These are phyloP conservation scores for Acleris holmiana DNA, from an alignment of 2,888 invertebrate genomes.

Conservation along the genomic window DNA sequence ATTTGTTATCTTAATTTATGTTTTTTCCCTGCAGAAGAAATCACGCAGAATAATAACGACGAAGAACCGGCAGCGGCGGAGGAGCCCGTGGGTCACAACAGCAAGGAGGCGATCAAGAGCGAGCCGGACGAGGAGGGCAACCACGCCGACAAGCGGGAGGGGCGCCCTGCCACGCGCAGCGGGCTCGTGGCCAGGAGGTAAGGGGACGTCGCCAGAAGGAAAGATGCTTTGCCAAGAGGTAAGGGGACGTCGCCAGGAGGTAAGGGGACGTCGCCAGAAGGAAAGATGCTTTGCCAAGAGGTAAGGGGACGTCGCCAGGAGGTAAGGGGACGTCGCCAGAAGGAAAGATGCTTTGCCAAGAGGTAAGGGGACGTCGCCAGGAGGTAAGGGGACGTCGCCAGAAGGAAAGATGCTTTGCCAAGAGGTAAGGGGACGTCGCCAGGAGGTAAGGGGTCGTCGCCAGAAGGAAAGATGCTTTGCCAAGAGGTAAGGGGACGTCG, in stretches of 20 bases:
- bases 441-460: too few relatives aligned
- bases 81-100: neutral
- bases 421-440: too few relatives aligned
- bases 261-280: neutral
- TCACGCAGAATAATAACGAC: neutral
- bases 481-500: too few relatives aligned
- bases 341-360: neutral
- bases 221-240: conserved; percentile 69
- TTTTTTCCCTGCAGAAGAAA: neutral
- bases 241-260: neutral
- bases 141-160: conserved; percentile 34
- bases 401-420: too few relatives aligned
- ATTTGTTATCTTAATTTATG: neutral
- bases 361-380: too few relatives aligned
- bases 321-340: neutral
- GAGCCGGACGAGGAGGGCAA: conserved; percentile 49
- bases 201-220: neutral
- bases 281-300: too few relatives aligned
- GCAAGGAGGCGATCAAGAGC: conserved; percentile 38
- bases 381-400: too few relatives aligned
- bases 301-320: too few relatives aligned
- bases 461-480: too few relatives aligned
- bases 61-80: conserved; percentile 23
- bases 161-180: conserved; percentile 48
- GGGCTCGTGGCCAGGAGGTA: conserved; percentile 62